Evolutionary conservation across 2,888 invertebrate genomes (phyloP), one percentile per base, ranked within the genome.

Genomic region (Scotopteryx bipunctaria): DNA sequence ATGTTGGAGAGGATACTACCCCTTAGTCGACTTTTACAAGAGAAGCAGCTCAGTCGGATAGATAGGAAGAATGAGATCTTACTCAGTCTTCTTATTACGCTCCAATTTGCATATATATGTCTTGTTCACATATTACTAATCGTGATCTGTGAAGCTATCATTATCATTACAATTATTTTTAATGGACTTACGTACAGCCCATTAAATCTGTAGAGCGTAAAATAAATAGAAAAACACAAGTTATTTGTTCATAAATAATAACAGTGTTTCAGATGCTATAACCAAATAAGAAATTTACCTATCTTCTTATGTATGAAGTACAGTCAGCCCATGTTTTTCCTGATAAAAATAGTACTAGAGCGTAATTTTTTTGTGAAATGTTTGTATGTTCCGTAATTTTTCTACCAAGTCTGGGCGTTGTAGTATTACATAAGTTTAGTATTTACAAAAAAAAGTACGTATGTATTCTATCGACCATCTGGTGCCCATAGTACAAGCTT

Each of bases 161-260:
- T 62, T 62, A 63, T 33, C 57, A 44, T 50, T 45, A 54, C 51
- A 61, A 66, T 64, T 66, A 69, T 63, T 66, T 63, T 57, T 63
- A 67, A 67, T 69, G 56, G 40, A 45, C 63, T 47, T 57, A 11
- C 8, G 27, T 42, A 52, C 53, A 59, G 52, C 57, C 64, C 59
- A 59, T 55, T 66, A 69, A 63, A 53, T 59, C 66, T 57, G 44
- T 59, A 60, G 61, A 76, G 68, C 75, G 73, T 74, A 77, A 73
- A 78, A 71, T 76, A 75, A 76, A 79, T 71, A 76, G 66, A 66
- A 70, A 63, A 40, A 38, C 45, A 42, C 29, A 52, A 59, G 59
- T 66, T 68, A 70, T 69, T 67, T 69, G 67, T 65, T 67, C 64
- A 64, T 63, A 69, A 49, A 46, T 56, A 35, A 36, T 49, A 37